Conservation (phyloP, 1,140 invertebrate genomes). For the Panulirus ornatus region DNA sequence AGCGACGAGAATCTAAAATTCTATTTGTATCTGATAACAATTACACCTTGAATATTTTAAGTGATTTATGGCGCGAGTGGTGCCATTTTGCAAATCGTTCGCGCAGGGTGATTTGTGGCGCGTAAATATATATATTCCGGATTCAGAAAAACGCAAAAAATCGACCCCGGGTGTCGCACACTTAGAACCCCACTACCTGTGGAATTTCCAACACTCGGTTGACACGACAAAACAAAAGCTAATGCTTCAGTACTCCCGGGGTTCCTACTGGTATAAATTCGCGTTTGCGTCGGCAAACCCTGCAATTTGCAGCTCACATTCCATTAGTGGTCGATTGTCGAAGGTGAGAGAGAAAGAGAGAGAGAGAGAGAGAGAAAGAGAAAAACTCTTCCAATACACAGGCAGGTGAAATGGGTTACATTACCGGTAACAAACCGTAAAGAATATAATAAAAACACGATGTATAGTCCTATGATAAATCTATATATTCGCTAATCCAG, state of each 20-base stretch:
- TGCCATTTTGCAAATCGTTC: constrained; percentile 61
- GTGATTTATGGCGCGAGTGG: constrained; percentile 47
- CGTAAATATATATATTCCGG: constrained; percentile 57
- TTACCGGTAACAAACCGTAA: not conserved
- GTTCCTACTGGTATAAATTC: constrained; percentile 2
- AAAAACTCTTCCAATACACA: no score
- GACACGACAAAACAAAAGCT: not conserved
- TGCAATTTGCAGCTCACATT: not conserved
- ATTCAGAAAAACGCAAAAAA: constrained; percentile 28
- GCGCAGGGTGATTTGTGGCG: constrained; percentile 42
- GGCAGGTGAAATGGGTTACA: no score
- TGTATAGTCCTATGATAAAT: not conserved
- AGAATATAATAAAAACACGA: not conserved
- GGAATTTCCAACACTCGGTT: constrained; percentile 20
- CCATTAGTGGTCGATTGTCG: constrained; percentile 19
- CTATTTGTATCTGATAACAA: constrained; percentile 63
- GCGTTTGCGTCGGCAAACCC: not conserved
- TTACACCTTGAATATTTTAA: constrained; percentile 64
- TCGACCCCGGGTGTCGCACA: constrained; percentile 24
- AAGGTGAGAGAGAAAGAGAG: not conserved
- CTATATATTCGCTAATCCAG: no score
- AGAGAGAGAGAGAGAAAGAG: not conserved
- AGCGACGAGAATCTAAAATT: constrained; percentile 37
- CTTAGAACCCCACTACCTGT: not conserved
- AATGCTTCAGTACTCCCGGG: constrained; percentile 17